phyloP scores from a whole-genome alignment of 1,140 invertebrate species.

The Neelides sp. region DNA sequence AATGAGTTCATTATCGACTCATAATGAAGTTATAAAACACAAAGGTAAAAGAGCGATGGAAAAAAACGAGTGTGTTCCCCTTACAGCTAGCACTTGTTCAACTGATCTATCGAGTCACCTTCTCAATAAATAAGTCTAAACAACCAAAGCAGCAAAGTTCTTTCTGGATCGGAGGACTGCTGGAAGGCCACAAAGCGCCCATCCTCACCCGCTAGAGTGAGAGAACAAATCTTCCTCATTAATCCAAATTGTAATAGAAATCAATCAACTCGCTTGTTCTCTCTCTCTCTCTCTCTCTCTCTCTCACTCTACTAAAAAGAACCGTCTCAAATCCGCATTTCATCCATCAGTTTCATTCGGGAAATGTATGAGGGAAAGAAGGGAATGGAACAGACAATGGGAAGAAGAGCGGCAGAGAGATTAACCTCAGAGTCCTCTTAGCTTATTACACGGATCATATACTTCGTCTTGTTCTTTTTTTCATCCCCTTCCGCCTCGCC shows the following conservation, averaged over 20 bases:
- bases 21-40: not conserved
- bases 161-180: no score
- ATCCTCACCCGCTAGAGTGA: no score
- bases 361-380: not conserved
- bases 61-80: no score
- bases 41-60: no score
- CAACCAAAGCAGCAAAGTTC: no score
- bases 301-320: not conserved
- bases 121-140: no score
- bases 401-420: no score
- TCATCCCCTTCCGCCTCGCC: not conserved
- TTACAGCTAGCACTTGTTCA: no score
- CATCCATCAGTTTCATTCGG: not conserved
- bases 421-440: no score
- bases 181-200: no score
- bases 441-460: not conserved
- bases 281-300: not conserved
- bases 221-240: conserved; percentile 17
- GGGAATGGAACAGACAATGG: not conserved
- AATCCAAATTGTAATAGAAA: conserved; percentile 21
- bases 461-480: not conserved
- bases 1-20: not conserved
- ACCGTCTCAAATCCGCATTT: not conserved
- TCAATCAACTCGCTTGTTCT: conserved; percentile 13
- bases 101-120: no score